These are phyloP conservation scores for Palloptera scutellata DNA, from an alignment of 2,888 invertebrate genomes.

Conservation along the genomic window DNA sequence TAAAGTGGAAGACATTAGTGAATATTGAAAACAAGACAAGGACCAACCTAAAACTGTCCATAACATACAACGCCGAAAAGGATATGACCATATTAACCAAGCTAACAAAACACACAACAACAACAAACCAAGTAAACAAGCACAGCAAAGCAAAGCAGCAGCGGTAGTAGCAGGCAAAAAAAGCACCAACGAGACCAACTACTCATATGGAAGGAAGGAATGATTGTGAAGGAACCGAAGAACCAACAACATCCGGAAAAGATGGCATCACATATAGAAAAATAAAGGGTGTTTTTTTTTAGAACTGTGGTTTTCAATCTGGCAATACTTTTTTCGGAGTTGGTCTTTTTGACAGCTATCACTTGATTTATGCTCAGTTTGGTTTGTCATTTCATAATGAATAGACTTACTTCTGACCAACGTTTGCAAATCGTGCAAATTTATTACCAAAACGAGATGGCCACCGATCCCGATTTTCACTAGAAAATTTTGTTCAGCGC, in stretches of 20 bases:
- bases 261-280: conserved; percentile 16
- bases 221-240: no score
- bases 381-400: no score
- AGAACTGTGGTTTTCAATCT: no score
- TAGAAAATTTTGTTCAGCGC: no score
- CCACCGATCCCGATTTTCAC: no score
- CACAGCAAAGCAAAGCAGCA: conserved; percentile 15
- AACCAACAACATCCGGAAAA: conserved; percentile 20
- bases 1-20: conserved; percentile 34
- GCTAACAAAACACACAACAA: conserved; percentile 31
- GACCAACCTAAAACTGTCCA: not conserved
- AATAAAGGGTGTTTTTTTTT: no score
- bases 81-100: conserved; percentile 35
- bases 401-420: no score
- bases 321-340: no score
- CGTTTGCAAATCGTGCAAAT: no score
- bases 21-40: conserved; percentile 37
- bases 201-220: conserved; percentile 2
- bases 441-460: no score
- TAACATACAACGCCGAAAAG: not conserved
- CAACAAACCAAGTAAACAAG: conserved; percentile 24
- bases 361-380: no score
- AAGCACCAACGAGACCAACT: not conserved
- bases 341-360: no score
- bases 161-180: conserved; percentile 14